Evolutionary conservation across 2,113 vertebrate genomes (phyloP), one percentile per base, ranked within the genome.

Genomic region (Smithornis capensis): DNA sequence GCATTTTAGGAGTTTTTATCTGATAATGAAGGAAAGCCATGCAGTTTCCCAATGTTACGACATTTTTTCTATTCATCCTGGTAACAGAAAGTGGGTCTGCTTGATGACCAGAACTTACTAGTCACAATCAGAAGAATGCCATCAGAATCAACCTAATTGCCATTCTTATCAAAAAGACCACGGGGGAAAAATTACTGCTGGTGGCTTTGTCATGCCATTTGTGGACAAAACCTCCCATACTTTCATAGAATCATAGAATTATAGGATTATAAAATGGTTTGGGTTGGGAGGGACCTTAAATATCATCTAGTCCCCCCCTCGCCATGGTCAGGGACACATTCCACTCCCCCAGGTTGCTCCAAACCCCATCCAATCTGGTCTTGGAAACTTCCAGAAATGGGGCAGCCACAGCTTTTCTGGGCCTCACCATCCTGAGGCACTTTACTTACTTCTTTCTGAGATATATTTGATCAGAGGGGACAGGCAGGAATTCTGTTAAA

Each of bases 351-450:
- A 45, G 3, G 1, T 4, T 52, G 5, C 19, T 67, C 38, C 45
- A 29, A 53, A 4, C 7, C 8, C 13, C 0, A 0, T n/a, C 33
- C 13, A n/a, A 0, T 13, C n/a, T 60, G 28, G 16, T 11, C 19
- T 59, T 19, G n/a, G 38, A n/a, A 33, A 38, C 8, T 67, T 9
- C 19, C 38, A 60, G 33, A 19, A 28, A 9, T 59, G 16, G 24
- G 28, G 7, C 13, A 59, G 24, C 16, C 15, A 7, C 15, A 67
- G 14, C 45, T 59, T 1, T 52, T n/a, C 33, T 52, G 44, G 15
- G 10, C 15, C 18, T 42, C 7, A 8, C 6, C 6, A 28, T 6
- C 23, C 14, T 75, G 21, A 59, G 9, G 42, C 2, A 33, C 0
- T 69, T 73, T 21, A 21, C 12, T 63, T 44, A 10, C n/a, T 74